Evolutionary conservation across 2,797 vertebrate species (phyloP), one percentile per base, ranked within the genome.

Genomic region (Lemur catta): DNA sequence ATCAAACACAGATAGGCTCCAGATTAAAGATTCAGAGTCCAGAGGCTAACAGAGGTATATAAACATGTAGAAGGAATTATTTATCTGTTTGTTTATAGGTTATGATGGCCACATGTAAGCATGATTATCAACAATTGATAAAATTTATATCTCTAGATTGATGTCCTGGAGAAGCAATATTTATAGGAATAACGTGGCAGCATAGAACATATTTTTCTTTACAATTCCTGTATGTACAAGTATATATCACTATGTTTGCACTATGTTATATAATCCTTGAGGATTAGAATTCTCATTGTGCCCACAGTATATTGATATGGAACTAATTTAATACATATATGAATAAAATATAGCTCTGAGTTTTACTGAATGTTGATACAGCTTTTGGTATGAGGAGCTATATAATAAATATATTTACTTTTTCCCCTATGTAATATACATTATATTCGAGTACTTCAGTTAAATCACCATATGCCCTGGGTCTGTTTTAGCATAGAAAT

Each of bases 21-120:
- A 87, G 30, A 76, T 93, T 74, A 95, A 87, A 93, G 57, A 96
- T 92, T 90, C 61, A 59, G n/a, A 48, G 10, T 52, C 48, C 59
- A 93, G 76, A 81, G n/a, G 6, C 50, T 63, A 81, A 81, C 26
- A 41, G 38, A 87, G 0, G 17, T 81, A 4, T 33, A 12, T 46
- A 52, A 63, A 12, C 85, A 75, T 24, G 41, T 59, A 9, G 63
- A 85, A 55, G 28, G 4, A n/a, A 38, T 81, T 88, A 63, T 50
- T 84, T 78, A 24, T 71, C 92, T 78, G 30, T 82, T 89, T 95
- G 4, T 81, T 90, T 65, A 72, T 76, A 55, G 9, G 4, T 55
- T 84, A 33, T 55, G 43, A 81, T 91, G 30, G 11, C 10, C 50
- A 72, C 5, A 61, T 93, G 43, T 78, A 84, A 89, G n/a, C 33